Conservation (phyloP, 2,888 invertebrate genomes). For the Poecilus cupreus region DNA sequence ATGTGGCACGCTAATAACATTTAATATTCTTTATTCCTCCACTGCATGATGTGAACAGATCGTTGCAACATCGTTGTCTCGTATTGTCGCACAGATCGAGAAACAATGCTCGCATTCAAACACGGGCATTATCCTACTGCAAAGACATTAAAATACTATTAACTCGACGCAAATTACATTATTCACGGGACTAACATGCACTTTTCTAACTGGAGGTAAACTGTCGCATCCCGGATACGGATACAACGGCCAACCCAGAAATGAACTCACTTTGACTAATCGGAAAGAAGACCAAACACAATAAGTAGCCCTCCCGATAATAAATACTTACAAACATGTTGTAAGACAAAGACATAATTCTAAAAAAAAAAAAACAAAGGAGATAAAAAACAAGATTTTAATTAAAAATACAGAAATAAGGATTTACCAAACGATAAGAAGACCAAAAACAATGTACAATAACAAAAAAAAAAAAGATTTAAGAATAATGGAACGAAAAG, state of each 20-base stretch:
- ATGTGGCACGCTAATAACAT: constrained; percentile 34
- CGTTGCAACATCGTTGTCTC: neutral
- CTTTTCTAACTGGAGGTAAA: constrained; percentile 46
- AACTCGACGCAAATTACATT: constrained; percentile 43
- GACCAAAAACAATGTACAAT: no score
- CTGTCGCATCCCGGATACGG: constrained; percentile 20
- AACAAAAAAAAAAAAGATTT: no score
- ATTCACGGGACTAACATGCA: constrained; percentile 40
- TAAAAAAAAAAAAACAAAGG: no score
- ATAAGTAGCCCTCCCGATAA: no score
- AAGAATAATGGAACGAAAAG: no score
- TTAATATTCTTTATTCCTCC: constrained; percentile 16
- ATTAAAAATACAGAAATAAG: no score
- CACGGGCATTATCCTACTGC: constrained; percentile 47
- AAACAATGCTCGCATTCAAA: constrained; percentile 55
- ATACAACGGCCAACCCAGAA: neutral
- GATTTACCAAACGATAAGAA: no score
- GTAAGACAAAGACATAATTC: no score
- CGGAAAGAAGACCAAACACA: no score
- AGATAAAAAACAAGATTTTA: no score
- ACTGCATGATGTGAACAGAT: neutral
- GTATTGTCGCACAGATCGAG: constrained; percentile 21
- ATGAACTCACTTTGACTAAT: neutral
- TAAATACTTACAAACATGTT: no score
- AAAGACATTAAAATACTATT: constrained; percentile 57